Base-by-base conservation (phyloP, 2,888 invertebrate genomes). In the Oxyteleia sp. region DNA sequence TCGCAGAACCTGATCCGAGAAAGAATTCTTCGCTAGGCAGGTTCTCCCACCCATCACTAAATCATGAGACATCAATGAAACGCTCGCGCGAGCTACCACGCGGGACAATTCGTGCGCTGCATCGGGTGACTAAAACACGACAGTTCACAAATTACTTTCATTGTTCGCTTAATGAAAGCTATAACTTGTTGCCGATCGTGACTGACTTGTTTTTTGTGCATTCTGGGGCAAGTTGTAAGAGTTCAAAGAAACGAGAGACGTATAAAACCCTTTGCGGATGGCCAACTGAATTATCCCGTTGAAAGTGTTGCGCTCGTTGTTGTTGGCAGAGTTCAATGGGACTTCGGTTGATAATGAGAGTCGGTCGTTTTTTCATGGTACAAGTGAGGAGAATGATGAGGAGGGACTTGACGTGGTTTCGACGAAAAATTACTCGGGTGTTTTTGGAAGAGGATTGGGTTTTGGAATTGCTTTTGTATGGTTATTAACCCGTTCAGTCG, bases 161-260 rank as follows among this genome's bases (percentile, higher is more conserved):
- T 91, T 90, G 89, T 89, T 89, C 88, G 84, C 80, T 87, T 89
- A 90, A 91, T 89, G 90, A 91, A 91, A 89, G 76, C 57, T 59
- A 82, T 82, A 82, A 82, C 76, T 82, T 72, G 76, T 66, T 72
- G 59, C 66, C 76, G 59, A 82, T 82, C 82, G 79, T 76, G 66
- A 71, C 66, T 53, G 80, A 82, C 72, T 69, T 32, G 51, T 53
- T 71, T 83, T 83, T 83, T 71, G 64, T 51, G 53, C 68, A 57
- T 72, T 72, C 51, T 23, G 18, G 71, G 29, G 45, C 64, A 41
- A 13, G 41, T 15, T 38, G 13, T 10, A 15, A 10, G 53, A 38
- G 45, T 63, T 64, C 55, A 47, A 53, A 71, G 79, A 66, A 72
- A 47, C 55, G 51, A 45, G 18, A 45, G 66, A 51, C 26, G 53